Evolutionary conservation across 2,888 invertebrate genomes (phyloP).

Genomic region (Caenorhabditis sulstoni): DNA sequence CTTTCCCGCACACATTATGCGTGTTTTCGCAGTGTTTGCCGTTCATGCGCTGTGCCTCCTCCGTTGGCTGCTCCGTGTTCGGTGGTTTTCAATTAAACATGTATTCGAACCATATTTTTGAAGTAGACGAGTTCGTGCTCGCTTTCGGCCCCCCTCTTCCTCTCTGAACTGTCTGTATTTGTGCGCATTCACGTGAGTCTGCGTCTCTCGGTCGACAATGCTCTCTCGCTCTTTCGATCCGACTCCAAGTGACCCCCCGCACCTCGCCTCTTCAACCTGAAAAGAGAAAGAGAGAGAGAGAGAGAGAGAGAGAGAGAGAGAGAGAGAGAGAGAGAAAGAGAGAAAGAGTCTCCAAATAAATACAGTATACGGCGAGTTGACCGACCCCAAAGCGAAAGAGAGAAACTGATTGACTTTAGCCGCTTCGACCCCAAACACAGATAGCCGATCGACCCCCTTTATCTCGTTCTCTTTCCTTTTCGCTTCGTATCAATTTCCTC

Average conservation of each 20-base stretch:
- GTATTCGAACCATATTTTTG: slow-evolving; percentile 1
- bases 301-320: slow-evolving; percentile 4
- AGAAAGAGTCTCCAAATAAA: slow-evolving; percentile 14
- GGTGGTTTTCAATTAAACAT: slow-evolving; percentile 6
- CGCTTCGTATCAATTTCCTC: no score
- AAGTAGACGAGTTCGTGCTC: slow-evolving; percentile 24
- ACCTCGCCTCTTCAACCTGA: slow-evolving; percentile 38
- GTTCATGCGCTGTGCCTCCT: no score
- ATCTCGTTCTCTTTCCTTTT: no score
- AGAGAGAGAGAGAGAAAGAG: slow-evolving; percentile 7
- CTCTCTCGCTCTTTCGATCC: slow-evolving; percentile 10
- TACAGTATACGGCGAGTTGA: slow-evolving; percentile 23
- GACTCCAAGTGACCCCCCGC: slow-evolving; percentile 44
- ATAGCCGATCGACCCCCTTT: no score
- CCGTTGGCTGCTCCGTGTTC: no score
- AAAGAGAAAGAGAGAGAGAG: slow-evolving; percentile 4
- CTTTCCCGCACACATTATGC: no score
- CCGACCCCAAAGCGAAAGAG: no score
- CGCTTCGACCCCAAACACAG: not conserved
- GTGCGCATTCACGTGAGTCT: slow-evolving; percentile 32
- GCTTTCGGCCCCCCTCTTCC: not conserved
- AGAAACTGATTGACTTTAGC: slow-evolving; percentile 8
- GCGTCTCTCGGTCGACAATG: slow-evolving; percentile 6
- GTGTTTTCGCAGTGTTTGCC: slow-evolving; percentile 6
- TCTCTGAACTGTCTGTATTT: slow-evolving; percentile 42